Evolutionary conservation across 1,140 invertebrate genomes (phyloP).

Genomic region (Thalassaphorura encarpata): DNA sequence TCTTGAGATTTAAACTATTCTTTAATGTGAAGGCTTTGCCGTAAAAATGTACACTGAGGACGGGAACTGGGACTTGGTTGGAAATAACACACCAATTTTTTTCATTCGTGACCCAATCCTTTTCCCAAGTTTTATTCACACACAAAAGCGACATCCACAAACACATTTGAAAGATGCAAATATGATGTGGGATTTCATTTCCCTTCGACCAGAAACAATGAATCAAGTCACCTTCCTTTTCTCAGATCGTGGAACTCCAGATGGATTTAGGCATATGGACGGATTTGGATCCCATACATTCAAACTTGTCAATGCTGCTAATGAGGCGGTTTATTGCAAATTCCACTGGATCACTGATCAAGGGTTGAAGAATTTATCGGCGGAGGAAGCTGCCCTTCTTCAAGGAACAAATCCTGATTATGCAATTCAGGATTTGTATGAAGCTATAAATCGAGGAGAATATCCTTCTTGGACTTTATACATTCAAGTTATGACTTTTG

Average conservation of each 20-base stretch:
- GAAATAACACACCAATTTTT: constrained; percentile 65
- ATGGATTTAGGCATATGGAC: constrained; percentile 51
- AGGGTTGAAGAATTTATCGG: constrained; percentile 54
- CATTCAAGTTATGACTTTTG: constrained; percentile 57
- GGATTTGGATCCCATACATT: constrained; percentile 62
- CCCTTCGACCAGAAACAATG: constrained; percentile 47
- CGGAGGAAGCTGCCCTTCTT: constrained; percentile 49
- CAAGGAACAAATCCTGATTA: constrained; percentile 60
- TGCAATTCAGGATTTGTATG: constrained; percentile 59
- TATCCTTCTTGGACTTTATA: constrained; percentile 58
- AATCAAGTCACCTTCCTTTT: constrained; percentile 60
- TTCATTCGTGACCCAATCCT: constrained; percentile 57
- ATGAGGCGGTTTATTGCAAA: constrained; percentile 49
- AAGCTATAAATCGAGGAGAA: constrained; percentile 55
- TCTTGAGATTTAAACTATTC: neutral
- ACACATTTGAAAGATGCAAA: constrained; percentile 52
- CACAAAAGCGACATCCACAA: constrained; percentile 59
- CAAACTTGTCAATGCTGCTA: constrained; percentile 53
- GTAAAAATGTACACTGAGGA: constrained; percentile 67
- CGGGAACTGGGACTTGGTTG: constrained; percentile 64
- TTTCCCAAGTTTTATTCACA: constrained; percentile 52
- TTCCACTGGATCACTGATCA: constrained; percentile 58
- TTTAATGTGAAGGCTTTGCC: constrained; percentile 54
- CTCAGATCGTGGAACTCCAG: constrained; percentile 47
- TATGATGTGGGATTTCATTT: constrained; percentile 49